phyloP scores from a whole-genome alignment of 30 jellyfish, hydroid and myxozoan species.

The Cassiopea andromeda region DNA sequence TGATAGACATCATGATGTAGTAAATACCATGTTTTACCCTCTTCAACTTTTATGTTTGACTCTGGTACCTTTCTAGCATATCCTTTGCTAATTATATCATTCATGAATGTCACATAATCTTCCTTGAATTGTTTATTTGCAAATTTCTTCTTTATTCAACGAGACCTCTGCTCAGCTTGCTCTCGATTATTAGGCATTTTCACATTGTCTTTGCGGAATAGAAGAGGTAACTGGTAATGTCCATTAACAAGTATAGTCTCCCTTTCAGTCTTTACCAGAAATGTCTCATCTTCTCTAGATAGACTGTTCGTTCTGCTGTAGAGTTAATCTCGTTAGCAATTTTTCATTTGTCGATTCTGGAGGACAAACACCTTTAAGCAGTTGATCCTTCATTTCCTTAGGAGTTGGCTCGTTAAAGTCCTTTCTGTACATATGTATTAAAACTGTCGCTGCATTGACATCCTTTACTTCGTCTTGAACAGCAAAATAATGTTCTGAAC shows the following conservation, averaged over 20 bases:
- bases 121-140: neutral
- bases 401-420: conserved; percentile 30
- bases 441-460: neutral
- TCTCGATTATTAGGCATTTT: conserved; percentile 26
- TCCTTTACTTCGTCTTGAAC: conserved; percentile 12
- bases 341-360: conserved; percentile 16
- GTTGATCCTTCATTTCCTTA: conserved; percentile 14
- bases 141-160: conserved; percentile 10
- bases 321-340: neutral
- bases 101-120: conserved; percentile 33
- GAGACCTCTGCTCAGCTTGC: conserved; percentile 47
- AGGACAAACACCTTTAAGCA: conserved; percentile 7
- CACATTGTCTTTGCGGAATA: neutral
- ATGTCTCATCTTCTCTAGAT: conserved; percentile 9
- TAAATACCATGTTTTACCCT: conserved; percentile 16
- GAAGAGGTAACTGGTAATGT: neutral
- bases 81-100: conserved; percentile 21
- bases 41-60: neutral
- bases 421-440: neutral
- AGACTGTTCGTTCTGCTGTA: neutral
- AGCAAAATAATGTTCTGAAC: conserved; percentile 24
- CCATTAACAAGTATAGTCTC: neutral
- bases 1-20: conserved; percentile 35
- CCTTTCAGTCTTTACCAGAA: neutral
- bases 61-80: conserved; percentile 35